Evolutionary conservation across 2,888 invertebrate genomes (phyloP).

Genomic region (Heliconius ethilla): DNA sequence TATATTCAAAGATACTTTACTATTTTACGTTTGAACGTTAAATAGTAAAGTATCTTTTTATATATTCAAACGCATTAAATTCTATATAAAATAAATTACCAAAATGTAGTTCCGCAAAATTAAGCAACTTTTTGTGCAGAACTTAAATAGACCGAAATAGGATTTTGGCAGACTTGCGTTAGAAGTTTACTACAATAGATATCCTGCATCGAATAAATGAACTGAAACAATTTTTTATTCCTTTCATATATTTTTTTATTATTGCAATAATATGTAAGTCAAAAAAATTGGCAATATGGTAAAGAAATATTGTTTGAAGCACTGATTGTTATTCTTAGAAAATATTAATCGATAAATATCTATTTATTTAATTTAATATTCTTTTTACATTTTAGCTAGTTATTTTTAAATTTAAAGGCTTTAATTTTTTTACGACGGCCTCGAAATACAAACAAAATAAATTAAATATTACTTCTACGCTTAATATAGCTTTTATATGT

Average conservation of each 20-base stretch:
- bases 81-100: background rate
- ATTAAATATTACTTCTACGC: too few species aligned
- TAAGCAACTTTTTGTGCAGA: constrained; percentile 9
- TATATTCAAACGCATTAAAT: background rate
- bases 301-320: background rate
- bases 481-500: background rate
- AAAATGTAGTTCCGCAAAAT: constrained; percentile 4
- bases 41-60: too few species aligned
- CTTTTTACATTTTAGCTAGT: background rate
- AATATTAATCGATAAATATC: too few species aligned
- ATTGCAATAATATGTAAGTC: background rate
- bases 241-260: background rate
- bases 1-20: too few species aligned
- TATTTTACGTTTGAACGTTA: too few species aligned
- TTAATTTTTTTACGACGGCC: too few species aligned
- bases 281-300: background rate
- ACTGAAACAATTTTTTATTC: background rate
- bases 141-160: background rate
- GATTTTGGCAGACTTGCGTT: background rate
- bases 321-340: background rate
- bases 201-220: background rate
- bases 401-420: background rate
- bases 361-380: background rate
- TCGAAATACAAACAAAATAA: too few species aligned
- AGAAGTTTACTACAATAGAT: background rate